A percentile compares a stretch with the other conserved stretches of the same genome.
phyloP scores from a whole-genome alignment of 2,888 invertebrate genomes.

The Ophion ellenae region DNA sequence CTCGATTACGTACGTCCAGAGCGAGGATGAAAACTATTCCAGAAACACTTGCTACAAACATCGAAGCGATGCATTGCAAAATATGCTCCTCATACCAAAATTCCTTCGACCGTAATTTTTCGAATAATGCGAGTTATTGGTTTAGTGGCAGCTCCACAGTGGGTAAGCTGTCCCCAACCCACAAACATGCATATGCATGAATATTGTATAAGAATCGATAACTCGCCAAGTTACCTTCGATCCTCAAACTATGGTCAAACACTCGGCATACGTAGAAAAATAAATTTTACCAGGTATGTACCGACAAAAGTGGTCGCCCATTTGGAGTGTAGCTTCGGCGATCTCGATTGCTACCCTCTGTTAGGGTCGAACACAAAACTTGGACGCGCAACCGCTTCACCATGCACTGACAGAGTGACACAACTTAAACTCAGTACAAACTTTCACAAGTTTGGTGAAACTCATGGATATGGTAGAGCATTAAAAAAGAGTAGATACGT shows the following conservation, averaged over 20 bases:
- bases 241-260: not conserved
- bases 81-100: not conserved
- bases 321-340: not conserved
- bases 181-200: slow-evolving; percentile 18
- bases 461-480: no score
- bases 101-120: not conserved
- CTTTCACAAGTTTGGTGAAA: no score
- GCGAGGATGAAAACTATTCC: not conserved
- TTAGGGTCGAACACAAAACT: no score
- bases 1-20: not conserved
- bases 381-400: no score
- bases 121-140: not conserved
- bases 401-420: no score
- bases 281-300: not conserved
- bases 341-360: not conserved
- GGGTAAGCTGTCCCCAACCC: slow-evolving; percentile 1
- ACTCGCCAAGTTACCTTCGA: not conserved
- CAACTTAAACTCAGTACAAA: no score
- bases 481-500: no score
- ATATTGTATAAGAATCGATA: slow-evolving; percentile 16
- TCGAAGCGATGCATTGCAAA: not conserved
- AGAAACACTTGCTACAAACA: not conserved
- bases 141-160: slow-evolving; percentile 8
- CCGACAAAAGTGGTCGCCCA: not conserved
- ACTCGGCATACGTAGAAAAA: not conserved